A percentile compares a stretch with the other conserved stretches of the same genome.
Conservation (phyloP, 2,113 vertebrate species). For the Syngnathus scovelli region DNA sequence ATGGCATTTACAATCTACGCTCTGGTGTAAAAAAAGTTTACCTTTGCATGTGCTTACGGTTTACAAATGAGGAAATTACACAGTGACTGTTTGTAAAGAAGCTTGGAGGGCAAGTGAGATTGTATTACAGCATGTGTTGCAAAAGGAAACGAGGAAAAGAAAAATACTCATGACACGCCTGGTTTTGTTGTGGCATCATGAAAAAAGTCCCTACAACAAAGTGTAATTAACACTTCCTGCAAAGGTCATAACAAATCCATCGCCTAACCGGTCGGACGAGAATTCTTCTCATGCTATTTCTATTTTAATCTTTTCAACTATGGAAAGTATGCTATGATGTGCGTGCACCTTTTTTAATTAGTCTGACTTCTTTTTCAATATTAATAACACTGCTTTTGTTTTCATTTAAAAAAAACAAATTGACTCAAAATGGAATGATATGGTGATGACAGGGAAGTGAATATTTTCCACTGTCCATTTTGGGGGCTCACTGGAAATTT, state of each 20-base stretch:
- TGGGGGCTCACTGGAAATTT: background rate
- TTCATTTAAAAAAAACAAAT: too few species aligned
- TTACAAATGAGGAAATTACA: background rate
- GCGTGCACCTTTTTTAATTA: too few species aligned
- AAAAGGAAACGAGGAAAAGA: background rate
- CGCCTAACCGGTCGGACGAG: background rate
- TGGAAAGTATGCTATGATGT: background rate
- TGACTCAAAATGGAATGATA: too few species aligned
- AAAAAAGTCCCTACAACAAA: background rate
- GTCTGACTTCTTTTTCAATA: too few species aligned
- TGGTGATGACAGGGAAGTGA: too few species aligned
- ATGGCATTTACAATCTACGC: background rate
- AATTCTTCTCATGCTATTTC: background rate
- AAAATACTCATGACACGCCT: background rate
- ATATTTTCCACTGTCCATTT: too few species aligned
- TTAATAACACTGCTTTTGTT: too few species aligned
- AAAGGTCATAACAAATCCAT: background rate
- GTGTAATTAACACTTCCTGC: background rate
- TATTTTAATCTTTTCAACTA: background rate
- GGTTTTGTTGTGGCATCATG: background rate
- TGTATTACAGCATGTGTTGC: constrained; percentile 10
- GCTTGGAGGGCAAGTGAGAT: background rate
- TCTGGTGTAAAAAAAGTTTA: background rate
- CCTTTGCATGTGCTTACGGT: background rate
- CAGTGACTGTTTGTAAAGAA: background rate